Evolutionary conservation across 2,113 vertebrate genomes (phyloP).

Genomic region (Danionella cerebrum): DNA sequence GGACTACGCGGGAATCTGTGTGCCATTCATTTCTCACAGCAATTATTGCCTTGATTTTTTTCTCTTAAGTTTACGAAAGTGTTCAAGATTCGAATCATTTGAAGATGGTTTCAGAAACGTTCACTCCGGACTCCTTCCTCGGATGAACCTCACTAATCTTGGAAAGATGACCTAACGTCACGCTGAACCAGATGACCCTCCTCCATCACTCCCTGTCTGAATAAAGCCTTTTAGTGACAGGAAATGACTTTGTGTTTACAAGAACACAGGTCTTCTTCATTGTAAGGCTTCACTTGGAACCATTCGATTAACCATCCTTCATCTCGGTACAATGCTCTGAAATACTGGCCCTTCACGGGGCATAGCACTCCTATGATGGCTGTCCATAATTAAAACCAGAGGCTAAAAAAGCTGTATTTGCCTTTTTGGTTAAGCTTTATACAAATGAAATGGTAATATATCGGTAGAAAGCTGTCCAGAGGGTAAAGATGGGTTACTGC

Average conservation of each 20-base stretch:
- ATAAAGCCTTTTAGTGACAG: no score
- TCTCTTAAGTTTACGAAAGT: not conserved
- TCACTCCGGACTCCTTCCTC: no score
- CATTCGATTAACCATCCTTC: not conserved
- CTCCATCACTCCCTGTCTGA: no score
- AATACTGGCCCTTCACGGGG: constrained; percentile 36
- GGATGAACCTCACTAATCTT: no score
- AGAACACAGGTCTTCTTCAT: no score
- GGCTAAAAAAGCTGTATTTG: not conserved
- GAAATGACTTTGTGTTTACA: no score
- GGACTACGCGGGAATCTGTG: not conserved
- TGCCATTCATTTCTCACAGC: not conserved
- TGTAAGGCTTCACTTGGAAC: no score
- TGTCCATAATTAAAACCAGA: not conserved
- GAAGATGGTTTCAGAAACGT: no score
- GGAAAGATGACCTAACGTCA: no score
- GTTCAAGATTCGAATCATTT: not conserved
- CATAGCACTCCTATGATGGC: no score
- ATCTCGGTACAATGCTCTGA: constrained; percentile 7
- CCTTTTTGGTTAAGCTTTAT: not conserved
- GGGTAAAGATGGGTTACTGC: not conserved
- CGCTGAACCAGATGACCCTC: no score
- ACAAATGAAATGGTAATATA: not conserved
- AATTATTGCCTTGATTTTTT: not conserved
- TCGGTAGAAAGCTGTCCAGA: not conserved